Evolutionary conservation across 2,113 vertebrate genomes (phyloP).

Genomic region (Ptyas mucosa): DNA sequence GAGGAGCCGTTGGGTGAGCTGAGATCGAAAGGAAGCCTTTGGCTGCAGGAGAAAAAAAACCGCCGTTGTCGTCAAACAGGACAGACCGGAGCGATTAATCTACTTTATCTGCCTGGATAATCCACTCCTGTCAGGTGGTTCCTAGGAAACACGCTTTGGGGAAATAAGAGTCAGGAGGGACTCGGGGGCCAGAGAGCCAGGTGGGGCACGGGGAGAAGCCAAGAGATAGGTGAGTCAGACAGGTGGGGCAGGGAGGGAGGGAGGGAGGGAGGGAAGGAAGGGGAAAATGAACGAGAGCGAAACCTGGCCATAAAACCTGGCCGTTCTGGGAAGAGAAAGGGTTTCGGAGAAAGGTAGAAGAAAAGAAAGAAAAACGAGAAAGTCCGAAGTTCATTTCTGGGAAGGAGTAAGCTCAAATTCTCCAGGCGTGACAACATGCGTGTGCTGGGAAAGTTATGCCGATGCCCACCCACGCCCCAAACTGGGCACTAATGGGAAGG

Average conservation of each 20-base stretch:
- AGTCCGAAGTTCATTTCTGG: not conserved
- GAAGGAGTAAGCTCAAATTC: not conserved
- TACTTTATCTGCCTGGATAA: not conserved
- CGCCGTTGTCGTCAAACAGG: not conserved
- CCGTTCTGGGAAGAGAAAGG: not conserved
- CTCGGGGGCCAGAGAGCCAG: not conserved
- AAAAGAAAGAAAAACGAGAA: no score
- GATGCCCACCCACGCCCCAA: not conserved
- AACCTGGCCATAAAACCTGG: not conserved
- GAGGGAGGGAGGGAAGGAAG: not conserved
- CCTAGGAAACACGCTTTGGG: not conserved
- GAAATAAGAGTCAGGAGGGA: not conserved
- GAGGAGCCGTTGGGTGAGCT: not conserved
- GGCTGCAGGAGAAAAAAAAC: not conserved
- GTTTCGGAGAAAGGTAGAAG: not conserved
- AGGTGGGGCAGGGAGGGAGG: not conserved
- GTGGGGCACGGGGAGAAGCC: not conserved
- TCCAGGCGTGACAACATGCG: not conserved
- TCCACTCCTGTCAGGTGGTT: not conserved
- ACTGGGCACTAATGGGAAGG: not conserved
- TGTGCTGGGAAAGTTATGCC: not conserved
- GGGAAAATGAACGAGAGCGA: not conserved
- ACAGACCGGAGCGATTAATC: not conserved
- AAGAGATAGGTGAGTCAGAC: not conserved
- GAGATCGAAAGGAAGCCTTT: no score